These are phyloP conservation scores for Diachasma alloeum DNA, from an alignment of 1,140 invertebrate genomes.

Conservation along the genomic window DNA sequence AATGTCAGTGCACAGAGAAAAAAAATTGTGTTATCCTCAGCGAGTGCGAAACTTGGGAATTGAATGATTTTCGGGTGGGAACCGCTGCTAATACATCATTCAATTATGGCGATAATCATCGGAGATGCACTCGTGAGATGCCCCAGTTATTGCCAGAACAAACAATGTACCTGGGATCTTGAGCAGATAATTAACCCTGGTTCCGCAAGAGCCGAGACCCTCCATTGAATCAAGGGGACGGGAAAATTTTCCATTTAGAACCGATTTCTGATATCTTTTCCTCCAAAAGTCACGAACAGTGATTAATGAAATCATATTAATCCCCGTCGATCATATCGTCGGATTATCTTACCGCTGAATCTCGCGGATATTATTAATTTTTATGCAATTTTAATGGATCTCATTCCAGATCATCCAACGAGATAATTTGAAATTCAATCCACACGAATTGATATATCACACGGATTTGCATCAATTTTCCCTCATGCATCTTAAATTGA, in stretches of 20 bases:
- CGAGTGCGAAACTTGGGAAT: too few relatives aligned
- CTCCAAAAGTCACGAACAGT: not conserved
- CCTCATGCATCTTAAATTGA: not conserved
- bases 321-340: not conserved
- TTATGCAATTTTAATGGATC: not conserved
- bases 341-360: not conserved
- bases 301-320: conserved; percentile 9
- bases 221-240: not conserved
- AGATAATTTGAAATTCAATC: not conserved
- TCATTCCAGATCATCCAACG: not conserved
- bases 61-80: too few relatives aligned
- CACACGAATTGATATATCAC: not conserved
- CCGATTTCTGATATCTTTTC: not conserved
- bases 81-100: not conserved
- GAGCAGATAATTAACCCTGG: not conserved
- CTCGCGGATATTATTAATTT: not conserved
- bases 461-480: not conserved
- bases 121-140: not conserved
- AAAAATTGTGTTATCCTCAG: too few relatives aligned
- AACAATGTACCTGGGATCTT: not conserved
- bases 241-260: not conserved
- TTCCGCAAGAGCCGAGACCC: not conserved
- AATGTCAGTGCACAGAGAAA: too few relatives aligned
- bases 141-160: not conserved
- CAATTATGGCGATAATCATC: not conserved